A percentile compares a stretch with the other conserved stretches of the same genome.
phyloP scores from a whole-genome alignment of 2,113 vertebrate species.

The Pan troglodytes region NHGRI_mPanTro3-v2.1_pri NC_072419.2:48014001-48014500 shows the following conservation, averaged over 20 bases:
- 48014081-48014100: background rate
- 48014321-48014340: background rate
- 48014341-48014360: background rate
- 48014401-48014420: background rate
- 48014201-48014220: background rate
- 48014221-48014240: background rate
- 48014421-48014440: background rate
- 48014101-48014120: accelerated
- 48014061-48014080: background rate
- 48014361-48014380: background rate
- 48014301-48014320: background rate
- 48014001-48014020: background rate
- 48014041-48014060: background rate
- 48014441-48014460: background rate
- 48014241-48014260: background rate
- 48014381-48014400: background rate
- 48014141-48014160: background rate
- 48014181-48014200: background rate
- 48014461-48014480: background rate
- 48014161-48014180: background rate
- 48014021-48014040: background rate
- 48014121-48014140: background rate
- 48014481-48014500: background rate
- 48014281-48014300: background rate
- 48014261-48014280: no score